phyloP scores from a whole-genome alignment of 1,140 invertebrate genomes.

The Arion vulgaris region DNA sequence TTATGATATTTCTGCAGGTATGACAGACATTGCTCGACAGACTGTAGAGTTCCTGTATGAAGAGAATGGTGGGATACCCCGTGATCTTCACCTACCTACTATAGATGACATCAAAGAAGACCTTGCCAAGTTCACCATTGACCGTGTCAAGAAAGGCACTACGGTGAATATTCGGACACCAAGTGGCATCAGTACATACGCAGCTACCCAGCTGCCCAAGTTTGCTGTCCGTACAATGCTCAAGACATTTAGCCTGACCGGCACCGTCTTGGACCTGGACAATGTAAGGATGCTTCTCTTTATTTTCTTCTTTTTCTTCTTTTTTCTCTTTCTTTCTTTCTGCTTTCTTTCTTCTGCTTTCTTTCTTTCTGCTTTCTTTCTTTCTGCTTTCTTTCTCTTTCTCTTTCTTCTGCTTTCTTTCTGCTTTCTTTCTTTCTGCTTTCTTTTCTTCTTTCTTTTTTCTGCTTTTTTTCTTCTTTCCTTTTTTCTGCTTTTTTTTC shows the following conservation, averaged over 20 bases:
- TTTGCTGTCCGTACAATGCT: conserved; percentile 71
- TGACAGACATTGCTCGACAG: conserved; percentile 74
- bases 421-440: too few relatives aligned
- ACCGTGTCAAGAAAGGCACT: conserved; percentile 70
- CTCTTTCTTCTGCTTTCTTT: too few relatives aligned
- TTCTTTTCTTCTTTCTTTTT: too few relatives aligned
- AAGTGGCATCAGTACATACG: conserved; percentile 45
- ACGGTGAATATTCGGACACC: conserved; percentile 68
- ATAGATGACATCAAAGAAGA: conserved; percentile 73
- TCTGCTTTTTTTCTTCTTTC: too few relatives aligned
- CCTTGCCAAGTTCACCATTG: conserved; percentile 71
- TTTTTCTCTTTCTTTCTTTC: too few relatives aligned
- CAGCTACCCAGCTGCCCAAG: conserved; percentile 66
- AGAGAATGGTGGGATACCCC: conserved; percentile 73
- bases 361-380: too few relatives aligned
- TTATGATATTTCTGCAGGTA: conserved; percentile 53
- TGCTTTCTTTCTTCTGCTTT: too few relatives aligned
- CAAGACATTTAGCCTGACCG: conserved; percentile 71
- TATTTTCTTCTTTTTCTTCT: background rate
- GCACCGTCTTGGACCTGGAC: conserved; percentile 72
- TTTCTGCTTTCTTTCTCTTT: too few relatives aligned
- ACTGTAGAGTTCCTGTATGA: conserved; percentile 74
- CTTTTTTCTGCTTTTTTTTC: too few relatives aligned
- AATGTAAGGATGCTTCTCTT: conserved; percentile 52
- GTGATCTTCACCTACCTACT: conserved; percentile 73